These are phyloP conservation scores for Melospiza melodia DNA, from an alignment of 2,113 vertebrate genomes.

Conservation along the genomic window DNA sequence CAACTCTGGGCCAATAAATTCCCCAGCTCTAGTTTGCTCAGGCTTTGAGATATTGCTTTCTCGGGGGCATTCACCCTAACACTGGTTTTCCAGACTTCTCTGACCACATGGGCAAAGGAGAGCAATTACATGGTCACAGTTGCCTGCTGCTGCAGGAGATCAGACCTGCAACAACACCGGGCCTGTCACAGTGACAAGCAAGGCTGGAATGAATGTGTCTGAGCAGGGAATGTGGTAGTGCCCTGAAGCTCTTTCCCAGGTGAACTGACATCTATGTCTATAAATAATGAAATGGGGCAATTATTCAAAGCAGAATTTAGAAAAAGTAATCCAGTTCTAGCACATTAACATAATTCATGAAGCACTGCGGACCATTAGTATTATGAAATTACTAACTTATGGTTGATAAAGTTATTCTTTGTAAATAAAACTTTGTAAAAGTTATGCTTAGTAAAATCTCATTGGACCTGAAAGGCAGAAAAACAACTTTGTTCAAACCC, in stretches of 20 bases:
- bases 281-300: neutral
- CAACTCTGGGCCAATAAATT: neutral
- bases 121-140: neutral
- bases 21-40: neutral
- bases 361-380: neutral
- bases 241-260: neutral
- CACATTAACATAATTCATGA: neutral
- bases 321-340: neutral
- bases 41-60: neutral
- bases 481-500: neutral
- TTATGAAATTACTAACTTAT: neutral
- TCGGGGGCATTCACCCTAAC: neutral
- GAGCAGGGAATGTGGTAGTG: neutral
- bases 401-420: neutral
- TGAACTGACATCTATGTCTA: neutral
- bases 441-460: neutral
- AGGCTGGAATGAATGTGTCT: neutral
- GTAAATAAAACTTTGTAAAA: too few species aligned
- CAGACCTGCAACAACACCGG: neutral
- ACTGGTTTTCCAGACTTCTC: neutral
- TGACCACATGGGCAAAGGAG: neutral
- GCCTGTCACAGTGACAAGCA: neutral
- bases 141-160: neutral
- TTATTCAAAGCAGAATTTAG: neutral
- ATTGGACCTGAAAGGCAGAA: neutral